Conservation (phyloP, 53 echinoderm and acorn worm species). For the Pentamera pediparva region DNA sequence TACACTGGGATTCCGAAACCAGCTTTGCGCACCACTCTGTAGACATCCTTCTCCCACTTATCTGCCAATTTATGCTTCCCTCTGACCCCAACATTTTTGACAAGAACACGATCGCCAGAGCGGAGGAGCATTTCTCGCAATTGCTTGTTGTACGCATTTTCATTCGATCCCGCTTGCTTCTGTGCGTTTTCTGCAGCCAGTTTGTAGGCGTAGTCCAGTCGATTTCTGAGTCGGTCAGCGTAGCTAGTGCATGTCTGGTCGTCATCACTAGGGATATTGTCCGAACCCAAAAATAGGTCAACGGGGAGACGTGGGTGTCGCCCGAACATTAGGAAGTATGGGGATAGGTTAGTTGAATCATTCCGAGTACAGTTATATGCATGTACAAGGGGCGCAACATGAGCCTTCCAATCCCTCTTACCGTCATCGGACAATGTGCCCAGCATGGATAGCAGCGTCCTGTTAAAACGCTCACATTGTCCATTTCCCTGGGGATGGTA, state of each 20-base stretch:
- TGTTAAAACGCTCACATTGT: conserved; percentile 31
- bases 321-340: conserved; percentile 20
- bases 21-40: neutral
- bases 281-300: conserved; percentile 1
- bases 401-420: conserved; percentile 24
- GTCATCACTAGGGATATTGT: neutral
- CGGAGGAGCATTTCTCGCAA: conserved; percentile 18
- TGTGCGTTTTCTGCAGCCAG: conserved; percentile 19
- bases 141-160: neutral
- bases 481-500: conserved; percentile 44
- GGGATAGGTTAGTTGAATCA: neutral
- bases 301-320: conserved; percentile 12
- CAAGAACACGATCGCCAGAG: conserved; percentile 3
- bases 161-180: neutral
- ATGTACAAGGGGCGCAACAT: conserved; percentile 29
- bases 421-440: conserved; percentile 5
- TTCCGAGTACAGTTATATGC: conserved; percentile 11
- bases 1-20: conserved; percentile 23
- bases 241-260: neutral
- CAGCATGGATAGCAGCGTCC: conserved; percentile 20
- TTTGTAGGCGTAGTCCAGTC: conserved; percentile 12
- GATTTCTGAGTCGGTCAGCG: neutral
- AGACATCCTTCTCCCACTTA: conserved; percentile 5
- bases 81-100: neutral
- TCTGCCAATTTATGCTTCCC: conserved; percentile 19